Evolutionary conservation across 2,888 invertebrate species (phyloP), one percentile per base, ranked within the genome.

Genomic region (Sminthurinus aureus): DNA sequence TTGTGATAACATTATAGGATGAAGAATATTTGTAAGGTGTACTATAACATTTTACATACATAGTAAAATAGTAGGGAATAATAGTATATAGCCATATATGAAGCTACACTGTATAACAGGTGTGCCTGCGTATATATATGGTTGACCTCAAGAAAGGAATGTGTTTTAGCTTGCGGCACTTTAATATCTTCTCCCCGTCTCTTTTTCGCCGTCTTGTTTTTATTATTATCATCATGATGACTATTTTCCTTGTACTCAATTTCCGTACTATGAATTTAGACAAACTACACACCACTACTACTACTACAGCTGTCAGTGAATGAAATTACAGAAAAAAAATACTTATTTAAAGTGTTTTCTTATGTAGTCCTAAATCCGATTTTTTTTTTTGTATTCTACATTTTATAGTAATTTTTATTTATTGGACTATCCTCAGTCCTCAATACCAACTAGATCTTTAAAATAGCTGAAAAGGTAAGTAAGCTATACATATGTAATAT

Each of bases 81-180:
- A 52, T 52, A 52, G 66, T 78, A 52, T 20, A 52, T 77, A 52
- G 9, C 3, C 20, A 15, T 64, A 64, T 77, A 26, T 0, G 52
- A 26, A 58, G 52, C 22, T 15, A 73, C 38, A 38, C 38, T 38
- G 38, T 38, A 38, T 18, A 26, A n/a, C 67, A 66, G 67, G 51
- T 13, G 50, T 50, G 50, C 12, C 64, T 64, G 64, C 38, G 20
- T 52, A 13, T 76, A 58, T 82, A 75, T 82, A 64, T 82, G 52
- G 67, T 77, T 82, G 82, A 82, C 82, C 82, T 82, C 82, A 77
- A 82, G 82, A 77, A 67, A 77, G 82, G 82, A 82, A 82, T 82
- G 77, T 64, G 82, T 77, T 77, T 22, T 52, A 77, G 82, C 77
- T 71, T 51, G 26, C 26, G 13, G 12, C 75, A 38, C 75, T 74